Base-by-base conservation (phyloP, 1,140 invertebrate genomes). In the Araneus ventricosus region DNA sequence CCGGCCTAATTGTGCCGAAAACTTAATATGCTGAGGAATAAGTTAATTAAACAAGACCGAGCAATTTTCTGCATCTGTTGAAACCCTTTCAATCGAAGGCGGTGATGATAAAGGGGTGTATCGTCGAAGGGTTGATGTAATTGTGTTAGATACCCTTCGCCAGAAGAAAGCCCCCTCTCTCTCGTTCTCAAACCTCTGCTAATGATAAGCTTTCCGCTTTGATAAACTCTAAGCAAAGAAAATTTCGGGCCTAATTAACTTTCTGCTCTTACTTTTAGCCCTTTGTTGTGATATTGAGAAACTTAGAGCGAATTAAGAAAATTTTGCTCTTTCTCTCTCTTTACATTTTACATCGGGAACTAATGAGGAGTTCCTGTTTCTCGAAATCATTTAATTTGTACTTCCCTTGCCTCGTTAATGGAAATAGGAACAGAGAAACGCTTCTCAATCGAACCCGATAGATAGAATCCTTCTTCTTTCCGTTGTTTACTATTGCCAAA, bases 121-220 rank as follows among this genome's bases (percentile, higher is more conserved):
- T 75, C 67, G 14, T 34, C 14, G 70, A 75, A 75, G 17, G 70
- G 70, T 75, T 37, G 70, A 37, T 75, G 70, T 75, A 75, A 75
- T 75, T 75, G 70, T 75, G 70, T 75, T 75, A 37, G 34, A 75
- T 75, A 75, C 70, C 34, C 30, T 75, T 2, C 30, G 30, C n/a
- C 63, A 75, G 70, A 75, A 75, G 70, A 75, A 75, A 75, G 34
- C 70, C 17, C 30, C 3, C 20, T 75, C 45, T 52, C 45, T 14
- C 45, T 52, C 45, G 45, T 14, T 75, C 70, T 75, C 70, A 75
- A 75, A 75, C 70, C 70, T 37, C 30, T 34, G 10, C 17, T 75
- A 75, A 75, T 75, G 70, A 75, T 75, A 75, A 75, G 70, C 70
- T 75, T 75, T 75, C 70, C 70, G 34, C 70, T 75, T 75, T 75